These are phyloP conservation scores for Hymenochirus boettgeri DNA, from an alignment of 2,113 vertebrate species.

Conservation along the genomic window DNA sequence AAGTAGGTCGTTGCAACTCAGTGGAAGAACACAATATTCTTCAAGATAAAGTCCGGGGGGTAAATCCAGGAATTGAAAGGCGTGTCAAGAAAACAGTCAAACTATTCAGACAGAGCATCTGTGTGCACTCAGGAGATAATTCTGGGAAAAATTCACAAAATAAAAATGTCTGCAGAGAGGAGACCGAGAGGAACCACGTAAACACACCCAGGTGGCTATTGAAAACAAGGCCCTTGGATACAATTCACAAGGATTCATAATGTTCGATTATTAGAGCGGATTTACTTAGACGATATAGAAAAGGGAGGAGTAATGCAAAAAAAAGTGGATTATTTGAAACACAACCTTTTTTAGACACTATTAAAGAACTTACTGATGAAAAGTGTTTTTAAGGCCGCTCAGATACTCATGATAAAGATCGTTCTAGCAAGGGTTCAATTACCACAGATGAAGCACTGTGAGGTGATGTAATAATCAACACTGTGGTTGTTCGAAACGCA, in stretches of 20 bases:
- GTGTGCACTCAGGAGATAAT: constrained; percentile 83
- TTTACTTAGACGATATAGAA: constrained; percentile 83
- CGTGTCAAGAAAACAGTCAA: constrained; percentile 79
- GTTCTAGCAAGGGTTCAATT: constrained; percentile 59
- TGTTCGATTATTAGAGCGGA: constrained; percentile 88
- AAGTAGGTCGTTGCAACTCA: constrained; percentile 78
- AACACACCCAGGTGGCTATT: constrained; percentile 86
- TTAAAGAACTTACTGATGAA: constrained; percentile 73
- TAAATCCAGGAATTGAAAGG: constrained; percentile 90
- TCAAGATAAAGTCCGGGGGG: constrained; percentile 84
- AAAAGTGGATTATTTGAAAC: constrained; percentile 96
- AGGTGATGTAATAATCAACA: constrained; percentile 82
- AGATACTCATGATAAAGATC: constrained; percentile 65
- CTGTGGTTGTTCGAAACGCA: constrained; percentile 92
- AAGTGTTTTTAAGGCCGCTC: constrained; percentile 68
- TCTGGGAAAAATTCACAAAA: constrained; percentile 82
- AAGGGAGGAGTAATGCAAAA: constrained; percentile 74
- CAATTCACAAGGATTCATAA: constrained; percentile 76
- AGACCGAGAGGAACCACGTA: constrained; percentile 75
- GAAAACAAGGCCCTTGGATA: constrained; percentile 87
- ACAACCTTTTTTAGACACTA: constrained; percentile 79
- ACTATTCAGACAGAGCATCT: constrained; percentile 83
- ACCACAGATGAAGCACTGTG: constrained; percentile 72
- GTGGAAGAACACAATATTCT: constrained; percentile 79
- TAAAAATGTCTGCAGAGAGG: constrained; percentile 85